Evolutionary conservation across 2,888 invertebrate genomes (phyloP).

Genomic region (Euproctis similis): DNA sequence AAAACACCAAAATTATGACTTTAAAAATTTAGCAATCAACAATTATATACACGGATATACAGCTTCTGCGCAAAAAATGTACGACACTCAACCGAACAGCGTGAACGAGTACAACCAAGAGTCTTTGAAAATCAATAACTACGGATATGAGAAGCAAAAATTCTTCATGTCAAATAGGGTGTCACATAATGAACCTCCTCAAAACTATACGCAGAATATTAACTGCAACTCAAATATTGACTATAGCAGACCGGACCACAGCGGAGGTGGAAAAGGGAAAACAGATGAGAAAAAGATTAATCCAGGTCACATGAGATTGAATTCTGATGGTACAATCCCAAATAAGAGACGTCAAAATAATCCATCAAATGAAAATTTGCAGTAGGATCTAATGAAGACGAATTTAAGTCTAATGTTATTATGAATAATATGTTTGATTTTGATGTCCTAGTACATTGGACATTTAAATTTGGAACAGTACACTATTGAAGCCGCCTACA

Average conservation of each 20-base stretch:
- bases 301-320: conserved; percentile 12
- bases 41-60: conserved; percentile 33
- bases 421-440: too few relatives aligned
- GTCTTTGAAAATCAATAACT: conserved; percentile 30
- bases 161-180: conserved; percentile 22
- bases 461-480: too few relatives aligned
- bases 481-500: too few relatives aligned
- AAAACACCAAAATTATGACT: conserved; percentile 42
- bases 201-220: conserved; percentile 10
- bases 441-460: too few relatives aligned
- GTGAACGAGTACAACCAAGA: conserved; percentile 3
- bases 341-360: conserved; percentile 16
- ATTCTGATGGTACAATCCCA: conserved; percentile 9
- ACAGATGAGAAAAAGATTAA: conserved; percentile 17
- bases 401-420: too few relatives aligned
- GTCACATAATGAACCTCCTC: conserved; percentile 12
- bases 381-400: too few relatives aligned
- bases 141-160: conserved; percentile 35
- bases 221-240: conserved; percentile 6
- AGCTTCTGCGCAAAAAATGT: conserved; percentile 25
- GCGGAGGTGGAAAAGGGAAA: conserved; percentile 19
- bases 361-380: too few relatives aligned
- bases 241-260: conserved; percentile 19
- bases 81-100: conserved; percentile 22
- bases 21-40: conserved; percentile 45